Evolutionary conservation across 2,888 invertebrate species (phyloP).

Genomic region (Cosmia pyralina): DNA sequence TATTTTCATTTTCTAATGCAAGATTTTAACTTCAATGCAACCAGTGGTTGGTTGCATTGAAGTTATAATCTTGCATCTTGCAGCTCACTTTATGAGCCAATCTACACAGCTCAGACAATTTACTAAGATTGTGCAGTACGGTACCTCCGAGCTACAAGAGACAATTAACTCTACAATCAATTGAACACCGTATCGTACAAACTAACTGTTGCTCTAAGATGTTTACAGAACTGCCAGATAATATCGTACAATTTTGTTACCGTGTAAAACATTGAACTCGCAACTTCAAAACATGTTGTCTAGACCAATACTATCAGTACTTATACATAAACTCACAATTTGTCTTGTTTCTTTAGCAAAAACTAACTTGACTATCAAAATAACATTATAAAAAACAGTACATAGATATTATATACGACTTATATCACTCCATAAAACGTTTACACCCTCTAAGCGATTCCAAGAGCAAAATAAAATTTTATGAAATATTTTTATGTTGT

Average conservation of each 20-base stretch:
- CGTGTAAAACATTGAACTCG: slow-evolving; percentile 24
- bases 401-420: slow-evolving; percentile 64
- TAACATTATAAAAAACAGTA: slow-evolving; percentile 35
- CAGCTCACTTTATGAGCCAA: slow-evolving; percentile 11
- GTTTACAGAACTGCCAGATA: slow-evolving; percentile 15
- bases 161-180: slow-evolving; percentile 43
- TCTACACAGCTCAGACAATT: not conserved
- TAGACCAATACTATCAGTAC: slow-evolving; percentile 7
- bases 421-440: slow-evolving; percentile 63
- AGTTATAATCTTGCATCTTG: too few species aligned
- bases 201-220: slow-evolving; percentile 29
- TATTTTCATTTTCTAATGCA: not conserved
- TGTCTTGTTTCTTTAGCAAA: slow-evolving; percentile 6
- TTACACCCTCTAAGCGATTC: slow-evolving; percentile 62
- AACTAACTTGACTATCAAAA: slow-evolving; percentile 6
- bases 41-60: too few species aligned
- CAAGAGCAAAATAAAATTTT: slow-evolving; percentile 67
- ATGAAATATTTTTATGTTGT: slow-evolving; percentile 58
- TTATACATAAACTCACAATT: not conserved
- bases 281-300: slow-evolving; percentile 23
- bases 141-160: slow-evolving; percentile 17
- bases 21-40: not conserved
- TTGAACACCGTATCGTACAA: slow-evolving; percentile 43
- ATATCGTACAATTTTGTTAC: slow-evolving; percentile 17
- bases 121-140: slow-evolving; percentile 22